Evolutionary conservation across 2,113 vertebrate species (phyloP), one percentile per base, ranked within the genome.

Genomic region (Notechis scutatus): DNA sequence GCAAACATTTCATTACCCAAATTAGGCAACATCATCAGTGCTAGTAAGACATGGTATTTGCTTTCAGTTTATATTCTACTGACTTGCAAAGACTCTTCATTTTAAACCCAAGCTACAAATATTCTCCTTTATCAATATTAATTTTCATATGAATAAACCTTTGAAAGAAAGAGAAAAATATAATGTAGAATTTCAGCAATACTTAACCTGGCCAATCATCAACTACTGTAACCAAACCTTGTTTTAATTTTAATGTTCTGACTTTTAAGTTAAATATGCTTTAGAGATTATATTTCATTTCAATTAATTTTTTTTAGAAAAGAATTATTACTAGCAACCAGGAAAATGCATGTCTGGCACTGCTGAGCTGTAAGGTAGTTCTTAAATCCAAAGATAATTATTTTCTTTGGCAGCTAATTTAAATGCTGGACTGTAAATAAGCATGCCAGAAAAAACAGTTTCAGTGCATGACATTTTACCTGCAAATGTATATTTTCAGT

Each of bases 381-480:
- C 96, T 94, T 93, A 95, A 97, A 95, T 96, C 96, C 92, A 96
- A 94, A 93, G 86, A 91, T 97, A 97, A 98, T 98, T 97, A 95
- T 98, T 98, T 98, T 97, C 92, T 61, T 97, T 97, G 97, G 97
- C 96, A 97, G 85, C 92, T 94, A 91, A 96, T 96, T 97, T 94
- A 98, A 95, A 96, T 92, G 54, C 94, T 96, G 94, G 93, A 90
- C 52, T 91, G 95, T 96, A 96, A 96, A 95, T 89, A 92, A 50
- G 29, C 94, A 91, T 95, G 94, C 96, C 96, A 98, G 94, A 87
- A 95, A 96, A 96, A 92, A 39, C 94, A 34, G 64, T 94, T 61
- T 95, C 91, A 96, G 93, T 96, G 95, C 74, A 92, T 93, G 93
- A 93, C 93, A 93, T 90, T 96, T 96, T 92, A 93, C 91, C 1